Conservation (phyloP, 2,113 vertebrate species). For the Isurus oxyrinchus region DNA sequence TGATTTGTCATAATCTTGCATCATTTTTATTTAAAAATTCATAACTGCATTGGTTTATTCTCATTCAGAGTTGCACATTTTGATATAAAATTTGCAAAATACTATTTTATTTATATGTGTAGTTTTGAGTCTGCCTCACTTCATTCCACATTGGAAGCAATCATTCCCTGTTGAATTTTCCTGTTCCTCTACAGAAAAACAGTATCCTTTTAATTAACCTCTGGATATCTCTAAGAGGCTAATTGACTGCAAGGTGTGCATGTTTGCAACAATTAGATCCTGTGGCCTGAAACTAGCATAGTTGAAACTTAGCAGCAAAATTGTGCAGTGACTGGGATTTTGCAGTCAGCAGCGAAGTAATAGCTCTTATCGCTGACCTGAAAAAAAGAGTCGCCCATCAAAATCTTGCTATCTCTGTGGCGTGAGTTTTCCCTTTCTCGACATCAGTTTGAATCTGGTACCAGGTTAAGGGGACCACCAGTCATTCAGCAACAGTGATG, state of each 20-base stretch:
- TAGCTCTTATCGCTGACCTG: not conserved
- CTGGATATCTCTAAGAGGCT: not conserved
- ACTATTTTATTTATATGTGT: not conserved
- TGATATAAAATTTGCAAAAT: not conserved
- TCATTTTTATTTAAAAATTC: not conserved
- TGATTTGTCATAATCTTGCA: not conserved
- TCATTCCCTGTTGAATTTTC: not conserved
- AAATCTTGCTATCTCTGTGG: not conserved
- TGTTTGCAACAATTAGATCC: not conserved
- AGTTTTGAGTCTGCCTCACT: not conserved
- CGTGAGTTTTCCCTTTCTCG: not conserved
- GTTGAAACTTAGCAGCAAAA: no score
- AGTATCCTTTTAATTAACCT: not conserved
- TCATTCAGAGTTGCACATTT: not conserved
- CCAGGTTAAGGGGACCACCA: not conserved
- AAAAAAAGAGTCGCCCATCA: not conserved
- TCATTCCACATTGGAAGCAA: not conserved
- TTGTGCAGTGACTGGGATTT: not conserved
- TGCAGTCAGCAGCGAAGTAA: not conserved
- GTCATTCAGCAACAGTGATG: not conserved
- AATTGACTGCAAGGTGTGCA: not conserved
- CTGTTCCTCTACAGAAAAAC: not conserved
- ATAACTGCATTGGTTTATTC: not conserved
- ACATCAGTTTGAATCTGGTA: not conserved
- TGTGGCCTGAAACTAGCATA: not conserved